Base-by-base conservation (phyloP, 2,888 invertebrate species). In the Pheosia tremula region DNA sequence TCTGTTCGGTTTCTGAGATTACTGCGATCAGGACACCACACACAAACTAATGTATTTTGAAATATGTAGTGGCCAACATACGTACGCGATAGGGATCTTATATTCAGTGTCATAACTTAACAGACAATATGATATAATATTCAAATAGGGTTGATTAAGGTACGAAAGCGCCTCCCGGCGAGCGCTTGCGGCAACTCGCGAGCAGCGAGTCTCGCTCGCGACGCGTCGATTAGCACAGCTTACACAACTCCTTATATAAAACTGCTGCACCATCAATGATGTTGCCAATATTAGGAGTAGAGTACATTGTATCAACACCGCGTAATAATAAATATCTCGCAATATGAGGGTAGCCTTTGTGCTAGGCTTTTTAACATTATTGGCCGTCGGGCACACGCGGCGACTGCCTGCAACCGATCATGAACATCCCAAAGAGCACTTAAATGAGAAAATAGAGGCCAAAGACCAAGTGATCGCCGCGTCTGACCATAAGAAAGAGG, bases 191-290 rank as follows among this genome's bases (percentile, higher is more conserved):
- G 83, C 84, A 89, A 86, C 75, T 77, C 74, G 71, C 66, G 71
- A 69, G 67, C 58, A 61, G 45, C 55, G 73, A 80, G 78, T 78
- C 79, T 71, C 80, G 81, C 80, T 77, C 81, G 83, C 87, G 87
- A 83, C 87, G 89, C 86, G 85, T 80, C 84, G 82, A 76, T 88
- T 86, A 85, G 81, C 84, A 83, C 81, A 82, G 81, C 88, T 93
- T 92, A 88, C 93, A 88, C 91, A 93, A 93, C 87, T 82, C 74
- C 86, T 89, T 90, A 91, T 93, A 93, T 93, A 93, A 93, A 93
- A 91, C 89, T 89, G 87, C 86, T 83, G 88, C 87, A 81, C 84
- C 83, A 88, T 87, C 87, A 86, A 79, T 81, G 81, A 84, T 83
- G 81, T 83, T 80, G 88, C 80, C 89, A 91, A 90, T 91, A 84